Base-by-base conservation (phyloP, 2,888 invertebrate genomes). In the Luperina nickerlii region DNA sequence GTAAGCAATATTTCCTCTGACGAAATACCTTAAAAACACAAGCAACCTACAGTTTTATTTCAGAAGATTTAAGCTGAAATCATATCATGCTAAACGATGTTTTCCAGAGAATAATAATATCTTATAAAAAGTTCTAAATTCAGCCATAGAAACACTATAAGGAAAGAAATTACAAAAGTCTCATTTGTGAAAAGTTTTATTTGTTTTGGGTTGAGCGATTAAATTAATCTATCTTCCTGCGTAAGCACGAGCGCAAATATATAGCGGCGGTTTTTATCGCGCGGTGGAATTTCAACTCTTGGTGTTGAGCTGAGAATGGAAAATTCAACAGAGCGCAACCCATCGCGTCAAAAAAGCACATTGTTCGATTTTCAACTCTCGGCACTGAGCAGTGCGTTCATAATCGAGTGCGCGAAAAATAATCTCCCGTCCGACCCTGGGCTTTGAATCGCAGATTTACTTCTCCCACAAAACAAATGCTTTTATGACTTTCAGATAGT, bases 81-180 rank as follows among this genome's bases (percentile, higher is more conserved):
- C n/a, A 42, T 38, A 74, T 27, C 42, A n/a, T 2, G 15, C 7
- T 0, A 24, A 69, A 67, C 32, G 6, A 54, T 48, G 54, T 74
- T 75, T 13, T 8, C 6, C n/a, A 72, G 72, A 69, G 70, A 65
- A 74, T 38, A 73, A 76, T 38, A 75, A 75, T 38, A 38, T 72
- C 60, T 63, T 71, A 71, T 32, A 48, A 11, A 74, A 83, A 88
- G 60, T 86, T 60, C 57, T 63, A 63, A 76, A 66, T 69, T 76
- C 73, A 79, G 20, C n/a, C 69, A 45, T 74, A 75, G 74, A 76
- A 83, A 78, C 68, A 86, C 60, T 84, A 78, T 62, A 70, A 13
- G 15, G 1, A 57, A n/a, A 51, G 27, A 54, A 69, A 54, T 18
- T 5, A 13, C 74, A 83, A 69, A 76, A 85, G 78, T 62, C 8